Evolutionary conservation across 2,113 vertebrate genomes (phyloP).

Genomic region (Neopipo cinnamomea): DNA sequence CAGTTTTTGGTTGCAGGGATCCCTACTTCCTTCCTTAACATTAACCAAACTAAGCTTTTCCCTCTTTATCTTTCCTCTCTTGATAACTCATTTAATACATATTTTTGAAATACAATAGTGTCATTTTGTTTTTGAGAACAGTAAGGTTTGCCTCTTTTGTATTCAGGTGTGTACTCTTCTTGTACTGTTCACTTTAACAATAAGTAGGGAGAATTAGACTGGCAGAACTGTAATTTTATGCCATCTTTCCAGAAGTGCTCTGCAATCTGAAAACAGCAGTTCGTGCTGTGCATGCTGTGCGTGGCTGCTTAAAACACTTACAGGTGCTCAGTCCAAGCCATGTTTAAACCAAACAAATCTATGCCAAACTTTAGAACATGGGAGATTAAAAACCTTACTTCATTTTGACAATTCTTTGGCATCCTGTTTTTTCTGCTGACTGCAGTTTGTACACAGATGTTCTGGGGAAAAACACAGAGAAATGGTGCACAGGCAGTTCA

Average conservation of each 20-base stretch:
- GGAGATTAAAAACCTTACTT: neutral
- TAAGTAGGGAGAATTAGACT: neutral
- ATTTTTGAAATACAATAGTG: neutral
- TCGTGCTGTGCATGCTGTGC: neutral
- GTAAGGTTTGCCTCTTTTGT: neutral
- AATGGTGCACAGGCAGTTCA: neutral
- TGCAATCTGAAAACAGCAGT: neutral
- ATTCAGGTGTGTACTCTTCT: neutral
- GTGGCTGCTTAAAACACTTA: neutral
- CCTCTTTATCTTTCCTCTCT: neutral
- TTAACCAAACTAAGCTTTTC: neutral
- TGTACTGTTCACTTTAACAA: neutral
- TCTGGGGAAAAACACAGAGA: neutral
- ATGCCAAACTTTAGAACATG: neutral
- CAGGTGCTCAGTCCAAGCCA: neutral
- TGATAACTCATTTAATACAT: neutral
- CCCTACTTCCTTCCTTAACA: neutral
- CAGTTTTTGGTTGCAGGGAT: neutral
- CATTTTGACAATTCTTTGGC: neutral
- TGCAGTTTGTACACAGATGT: neutral
- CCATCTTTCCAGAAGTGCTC: neutral
- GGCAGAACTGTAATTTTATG: neutral
- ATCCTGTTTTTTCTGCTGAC: neutral
- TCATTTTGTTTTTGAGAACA: neutral
- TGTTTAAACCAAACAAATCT: neutral